Conservation (phyloP, 2,797 vertebrate species). For the Danio kyathit region DNA sequence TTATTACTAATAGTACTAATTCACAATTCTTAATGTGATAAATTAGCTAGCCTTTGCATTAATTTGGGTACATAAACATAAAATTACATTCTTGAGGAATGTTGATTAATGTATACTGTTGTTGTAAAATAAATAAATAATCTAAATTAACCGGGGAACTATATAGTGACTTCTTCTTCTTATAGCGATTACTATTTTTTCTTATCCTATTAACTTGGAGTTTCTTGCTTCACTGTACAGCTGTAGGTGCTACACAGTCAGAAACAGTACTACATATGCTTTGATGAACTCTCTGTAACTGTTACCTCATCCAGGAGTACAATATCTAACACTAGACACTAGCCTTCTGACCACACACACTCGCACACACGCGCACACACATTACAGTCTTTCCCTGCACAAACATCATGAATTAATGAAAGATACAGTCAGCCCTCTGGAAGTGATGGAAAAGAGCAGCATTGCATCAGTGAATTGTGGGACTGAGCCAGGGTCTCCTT, state of each 20-base stretch:
- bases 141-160: too few species aligned
- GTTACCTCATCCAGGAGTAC: background rate
- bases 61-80: too few species aligned
- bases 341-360: background rate
- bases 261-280: background rate
- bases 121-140: too few species aligned
- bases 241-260: background rate
- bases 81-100: too few species aligned
- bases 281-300: background rate
- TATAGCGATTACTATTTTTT: too few species aligned
- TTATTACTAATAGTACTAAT: too few species aligned
- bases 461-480: background rate
- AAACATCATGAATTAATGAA: conserved; percentile 51
- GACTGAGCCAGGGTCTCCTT: conserved; percentile 16
- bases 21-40: too few species aligned
- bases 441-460: background rate
- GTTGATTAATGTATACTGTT: too few species aligned
- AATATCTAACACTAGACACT: conserved; percentile 5
- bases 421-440: background rate
- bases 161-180: too few species aligned
- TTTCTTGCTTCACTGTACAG: background rate
- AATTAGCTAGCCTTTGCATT: too few species aligned
- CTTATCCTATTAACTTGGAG: too few species aligned
- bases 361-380: background rate
- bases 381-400: conserved; percentile 1